A percentile compares a stretch with the other conserved stretches of the same genome.
Conservation (phyloP, 2,797 vertebrate genomes). For the Brachyrhaphis roseni region DNA sequence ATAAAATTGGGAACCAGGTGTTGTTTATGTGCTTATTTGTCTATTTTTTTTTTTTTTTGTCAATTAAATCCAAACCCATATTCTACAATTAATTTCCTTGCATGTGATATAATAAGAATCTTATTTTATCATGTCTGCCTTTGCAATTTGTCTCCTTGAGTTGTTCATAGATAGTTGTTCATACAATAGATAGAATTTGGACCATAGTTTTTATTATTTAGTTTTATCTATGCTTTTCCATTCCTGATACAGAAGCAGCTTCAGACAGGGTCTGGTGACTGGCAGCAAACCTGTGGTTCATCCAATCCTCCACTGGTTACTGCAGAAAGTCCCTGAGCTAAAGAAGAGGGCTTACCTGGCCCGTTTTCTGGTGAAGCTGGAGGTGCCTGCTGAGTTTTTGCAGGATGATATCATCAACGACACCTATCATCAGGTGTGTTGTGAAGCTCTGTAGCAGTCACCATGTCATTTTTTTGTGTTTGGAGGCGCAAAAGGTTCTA, state of each 20-base stretch:
- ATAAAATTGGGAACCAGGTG: neutral
- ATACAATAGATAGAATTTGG: neutral
- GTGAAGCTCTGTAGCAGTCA: neutral
- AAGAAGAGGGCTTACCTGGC: conserved; percentile 97
- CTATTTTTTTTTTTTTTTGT: neutral
- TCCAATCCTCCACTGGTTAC: conserved; percentile 93
- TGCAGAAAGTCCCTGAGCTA: conserved; percentile 89
- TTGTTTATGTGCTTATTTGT: too few species aligned
- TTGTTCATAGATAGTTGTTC: neutral
- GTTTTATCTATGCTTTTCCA: neutral
- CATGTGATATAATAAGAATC: neutral
- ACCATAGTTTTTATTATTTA: neutral
- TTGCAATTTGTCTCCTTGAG: neutral
- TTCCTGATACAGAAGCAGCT: conserved; percentile 83
- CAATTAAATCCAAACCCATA: neutral
- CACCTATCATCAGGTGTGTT: conserved; percentile 89
- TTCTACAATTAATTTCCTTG: neutral
- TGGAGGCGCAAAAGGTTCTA: neutral
- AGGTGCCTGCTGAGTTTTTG: conserved; percentile 93
- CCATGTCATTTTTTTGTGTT: neutral
- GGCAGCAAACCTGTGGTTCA: conserved; percentile 94
- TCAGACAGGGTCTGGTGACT: conserved; percentile 92
- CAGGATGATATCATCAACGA: conserved; percentile 92
- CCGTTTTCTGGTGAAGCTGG: conserved; percentile 91
- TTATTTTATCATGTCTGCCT: neutral